These are phyloP conservation scores for Bhutanitis thaidina DNA, from an alignment of 2,888 invertebrate species.

Conservation along the genomic window DNA sequence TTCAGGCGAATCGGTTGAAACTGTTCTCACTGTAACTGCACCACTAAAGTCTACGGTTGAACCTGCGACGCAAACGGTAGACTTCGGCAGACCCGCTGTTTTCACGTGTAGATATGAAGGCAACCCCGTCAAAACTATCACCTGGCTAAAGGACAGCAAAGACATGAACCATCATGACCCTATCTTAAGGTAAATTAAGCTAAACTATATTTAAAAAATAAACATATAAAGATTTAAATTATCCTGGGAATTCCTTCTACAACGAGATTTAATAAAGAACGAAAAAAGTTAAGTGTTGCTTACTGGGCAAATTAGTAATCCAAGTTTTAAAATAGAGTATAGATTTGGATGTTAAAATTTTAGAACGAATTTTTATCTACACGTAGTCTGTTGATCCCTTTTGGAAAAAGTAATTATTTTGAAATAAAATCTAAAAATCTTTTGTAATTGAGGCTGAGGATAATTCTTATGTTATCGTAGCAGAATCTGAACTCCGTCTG, in stretches of 20 bases:
- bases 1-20: conserved; percentile 93
- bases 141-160: conserved; percentile 96
- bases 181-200: conserved; percentile 76
- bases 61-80: conserved; percentile 94
- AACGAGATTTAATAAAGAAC: no score
- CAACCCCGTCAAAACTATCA: conserved; percentile 94
- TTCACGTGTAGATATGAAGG: conserved; percentile 95
- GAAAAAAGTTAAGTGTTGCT: no score
- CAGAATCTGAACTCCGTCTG: conserved; percentile 50
- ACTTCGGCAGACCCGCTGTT: conserved; percentile 94
- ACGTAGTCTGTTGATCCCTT: background rate
- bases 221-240: no score
- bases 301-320: no score
- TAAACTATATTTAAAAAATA: no score
- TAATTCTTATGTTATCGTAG: no score
- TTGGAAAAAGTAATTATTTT: background rate
- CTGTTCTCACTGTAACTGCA: conserved; percentile 94
- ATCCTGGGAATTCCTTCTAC: no score
- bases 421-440: background rate
- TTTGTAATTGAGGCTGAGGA: no score
- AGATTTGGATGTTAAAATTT: no score
- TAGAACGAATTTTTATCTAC: no score
- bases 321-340: no score
- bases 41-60: conserved; percentile 93
- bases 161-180: conserved; percentile 90